These are phyloP conservation scores for Panagrolaimus sp. DNA, from an alignment of 1,140 invertebrate genomes.

Conservation along the genomic window DNA sequence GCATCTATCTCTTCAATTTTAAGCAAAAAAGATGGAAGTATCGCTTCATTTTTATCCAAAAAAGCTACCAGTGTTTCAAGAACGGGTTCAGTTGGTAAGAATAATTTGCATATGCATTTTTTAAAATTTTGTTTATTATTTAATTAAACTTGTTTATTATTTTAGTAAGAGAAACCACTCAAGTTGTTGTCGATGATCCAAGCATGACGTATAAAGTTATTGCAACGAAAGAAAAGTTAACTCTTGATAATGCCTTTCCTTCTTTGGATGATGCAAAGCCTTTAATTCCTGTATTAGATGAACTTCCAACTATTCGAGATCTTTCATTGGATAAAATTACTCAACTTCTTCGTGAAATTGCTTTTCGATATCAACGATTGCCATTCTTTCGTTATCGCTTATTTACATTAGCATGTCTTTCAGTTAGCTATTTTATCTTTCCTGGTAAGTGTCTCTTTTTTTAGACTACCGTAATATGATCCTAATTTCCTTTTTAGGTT, in stretches of 20 bases:
- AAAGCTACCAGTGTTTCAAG: not conserved
- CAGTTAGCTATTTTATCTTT: not conserved
- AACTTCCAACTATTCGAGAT: conserved; percentile 1
- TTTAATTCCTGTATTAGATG: not conserved
- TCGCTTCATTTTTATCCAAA: not conserved
- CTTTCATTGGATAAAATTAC: not conserved
- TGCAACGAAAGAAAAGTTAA: not conserved
- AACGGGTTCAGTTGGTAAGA: not conserved
- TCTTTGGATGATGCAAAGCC: not conserved
- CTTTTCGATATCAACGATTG: not conserved
- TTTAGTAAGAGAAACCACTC: not conserved
- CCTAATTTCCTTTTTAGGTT: conserved; percentile 33
- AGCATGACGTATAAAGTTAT: conserved; percentile 8
- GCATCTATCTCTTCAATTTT: not conserved
- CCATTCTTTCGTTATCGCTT: not conserved
- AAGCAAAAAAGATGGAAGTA: not conserved
- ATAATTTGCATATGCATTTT: too few relatives aligned
- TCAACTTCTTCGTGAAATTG: not conserved
- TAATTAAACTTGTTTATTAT: not conserved
- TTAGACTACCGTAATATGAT: not conserved
- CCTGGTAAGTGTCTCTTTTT: not conserved
- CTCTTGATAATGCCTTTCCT: not conserved
- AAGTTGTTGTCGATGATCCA: not conserved
- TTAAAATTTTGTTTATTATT: not conserved
- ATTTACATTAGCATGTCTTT: not conserved